A percentile compares a stretch with the other conserved stretches of the same genome.
Conservation (phyloP, 2,113 vertebrate genomes). For the Girardinichthys multiradiatus region DNA sequence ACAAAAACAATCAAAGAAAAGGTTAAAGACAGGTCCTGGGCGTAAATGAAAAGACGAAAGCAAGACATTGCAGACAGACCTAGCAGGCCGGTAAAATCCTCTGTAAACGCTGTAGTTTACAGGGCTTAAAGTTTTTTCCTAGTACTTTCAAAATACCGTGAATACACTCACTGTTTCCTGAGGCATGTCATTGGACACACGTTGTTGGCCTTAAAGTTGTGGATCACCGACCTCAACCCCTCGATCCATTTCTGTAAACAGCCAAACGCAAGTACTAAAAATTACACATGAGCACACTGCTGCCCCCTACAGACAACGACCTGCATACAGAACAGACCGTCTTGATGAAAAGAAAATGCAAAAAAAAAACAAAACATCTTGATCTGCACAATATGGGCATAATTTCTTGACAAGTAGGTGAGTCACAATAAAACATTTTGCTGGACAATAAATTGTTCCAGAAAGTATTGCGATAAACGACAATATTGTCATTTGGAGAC, state of each 20-base stretch:
- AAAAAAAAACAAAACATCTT: no score
- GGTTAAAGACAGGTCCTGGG: background rate
- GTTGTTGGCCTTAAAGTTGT: conserved; percentile 98
- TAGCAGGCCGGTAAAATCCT: background rate
- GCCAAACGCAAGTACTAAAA: conserved; percentile 23
- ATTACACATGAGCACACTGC: background rate
- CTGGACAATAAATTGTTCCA: no score
- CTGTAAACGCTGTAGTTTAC: background rate
- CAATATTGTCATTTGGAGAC: no score
- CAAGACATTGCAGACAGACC: background rate
- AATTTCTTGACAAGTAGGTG: background rate
- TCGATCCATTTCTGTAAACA: conserved; percentile 95
- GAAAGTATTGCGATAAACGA: no score
- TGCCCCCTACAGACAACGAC: background rate
- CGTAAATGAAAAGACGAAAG: background rate
- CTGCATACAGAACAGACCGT: background rate
- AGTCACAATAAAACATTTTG: no score
- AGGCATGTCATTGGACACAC: conserved; percentile 99
- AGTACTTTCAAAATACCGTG: no score
- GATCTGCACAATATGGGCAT: background rate
- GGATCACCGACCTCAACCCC: conserved; percentile 93
- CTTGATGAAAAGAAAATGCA: background rate
- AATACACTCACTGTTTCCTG: conserved; percentile 94
- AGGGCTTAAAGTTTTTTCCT: background rate
- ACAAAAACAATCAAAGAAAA: background rate